Conservation (phyloP, 1,140 invertebrate genomes). For the Batillaria attramentaria region DNA sequence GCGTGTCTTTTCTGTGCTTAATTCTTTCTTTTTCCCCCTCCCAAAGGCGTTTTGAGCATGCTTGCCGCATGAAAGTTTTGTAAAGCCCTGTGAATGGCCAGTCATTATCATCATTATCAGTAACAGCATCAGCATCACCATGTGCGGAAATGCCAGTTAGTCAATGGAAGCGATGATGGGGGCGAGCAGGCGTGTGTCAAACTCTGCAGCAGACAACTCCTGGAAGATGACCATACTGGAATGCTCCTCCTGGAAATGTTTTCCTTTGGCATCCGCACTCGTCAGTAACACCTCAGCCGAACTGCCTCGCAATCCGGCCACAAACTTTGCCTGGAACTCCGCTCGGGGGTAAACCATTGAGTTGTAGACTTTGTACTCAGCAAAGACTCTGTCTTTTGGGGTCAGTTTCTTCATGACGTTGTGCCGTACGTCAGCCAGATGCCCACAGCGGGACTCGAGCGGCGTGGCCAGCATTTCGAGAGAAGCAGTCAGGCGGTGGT, state of each 20-base stretch:
- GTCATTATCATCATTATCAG: no score
- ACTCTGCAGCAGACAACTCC: constrained; percentile 54
- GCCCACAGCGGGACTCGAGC: constrained; percentile 39
- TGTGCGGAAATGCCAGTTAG: not conserved
- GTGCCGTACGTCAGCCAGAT: constrained; percentile 52
- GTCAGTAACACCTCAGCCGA: constrained; percentile 53
- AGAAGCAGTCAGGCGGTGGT: constrained; percentile 52
- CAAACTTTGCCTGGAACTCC: constrained; percentile 56
- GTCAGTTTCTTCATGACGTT: constrained; percentile 45
- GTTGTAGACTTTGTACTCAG: constrained; percentile 62
- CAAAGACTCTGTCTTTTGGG: constrained; percentile 52
- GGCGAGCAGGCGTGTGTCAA: constrained; percentile 37
- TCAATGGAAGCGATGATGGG: constrained; percentile 27
- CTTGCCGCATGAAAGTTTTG: no score
- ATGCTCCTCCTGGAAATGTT: constrained; percentile 52
- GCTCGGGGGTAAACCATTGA: constrained; percentile 55
- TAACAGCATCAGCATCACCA: no score
- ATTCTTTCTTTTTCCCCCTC: no score
- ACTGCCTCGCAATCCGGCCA: constrained; percentile 50
- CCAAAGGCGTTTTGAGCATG: no score
- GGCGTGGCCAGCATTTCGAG: constrained; percentile 57
- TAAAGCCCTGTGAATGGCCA: no score
- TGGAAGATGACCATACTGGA: constrained; percentile 48
- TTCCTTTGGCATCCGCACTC: constrained; percentile 56
- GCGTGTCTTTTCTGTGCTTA: no score